Conservation (phyloP, 1,140 invertebrate species). For the Drosophila pachea region DNA sequence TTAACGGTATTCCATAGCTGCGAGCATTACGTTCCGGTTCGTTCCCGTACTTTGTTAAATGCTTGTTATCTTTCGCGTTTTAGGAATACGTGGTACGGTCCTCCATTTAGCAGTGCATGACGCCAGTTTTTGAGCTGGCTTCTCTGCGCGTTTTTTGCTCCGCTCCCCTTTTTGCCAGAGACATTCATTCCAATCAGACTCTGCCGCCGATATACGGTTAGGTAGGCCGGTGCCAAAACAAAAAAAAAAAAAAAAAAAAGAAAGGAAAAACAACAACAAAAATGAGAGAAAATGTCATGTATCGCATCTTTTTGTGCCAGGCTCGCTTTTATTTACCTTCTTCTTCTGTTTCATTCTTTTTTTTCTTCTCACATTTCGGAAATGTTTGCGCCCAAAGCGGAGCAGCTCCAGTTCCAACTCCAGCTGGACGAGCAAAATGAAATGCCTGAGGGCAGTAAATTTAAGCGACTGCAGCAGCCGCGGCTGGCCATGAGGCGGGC, state of each 20-base stretch:
- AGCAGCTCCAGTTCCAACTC: conserved; percentile 20
- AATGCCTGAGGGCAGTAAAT: conserved; percentile 75
- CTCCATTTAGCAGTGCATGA: conserved; percentile 18
- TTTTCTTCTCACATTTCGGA: conserved; percentile 47
- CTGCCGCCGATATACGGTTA: conserved; percentile 28
- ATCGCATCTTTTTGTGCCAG: conserved; percentile 21
- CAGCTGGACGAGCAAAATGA: conserved; percentile 49
- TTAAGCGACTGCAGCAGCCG: conserved; percentile 54
- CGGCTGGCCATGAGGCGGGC: not conserved
- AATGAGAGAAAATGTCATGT: conserved; percentile 36
- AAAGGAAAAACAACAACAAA: not conserved
- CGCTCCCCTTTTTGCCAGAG: not conserved
- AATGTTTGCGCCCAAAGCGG: conserved; percentile 37
- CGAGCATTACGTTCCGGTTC: not conserved
- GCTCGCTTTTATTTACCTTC: conserved; percentile 3
- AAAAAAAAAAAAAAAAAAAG: not conserved
- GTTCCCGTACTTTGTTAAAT: conserved; percentile 29
- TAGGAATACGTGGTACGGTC: not conserved
- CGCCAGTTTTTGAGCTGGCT: conserved; percentile 9
- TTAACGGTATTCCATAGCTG: conserved; percentile 10
- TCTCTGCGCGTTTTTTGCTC: not conserved
- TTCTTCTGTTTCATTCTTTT: conserved; percentile 17
- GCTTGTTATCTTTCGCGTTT: conserved; percentile 34
- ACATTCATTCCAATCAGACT: conserved; percentile 42
- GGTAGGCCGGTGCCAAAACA: conserved; percentile 31